Evolutionary conservation across 2,888 invertebrate genomes (phyloP), one percentile per base, ranked within the genome.

Genomic region (Drosophila fungiperda): DNA sequence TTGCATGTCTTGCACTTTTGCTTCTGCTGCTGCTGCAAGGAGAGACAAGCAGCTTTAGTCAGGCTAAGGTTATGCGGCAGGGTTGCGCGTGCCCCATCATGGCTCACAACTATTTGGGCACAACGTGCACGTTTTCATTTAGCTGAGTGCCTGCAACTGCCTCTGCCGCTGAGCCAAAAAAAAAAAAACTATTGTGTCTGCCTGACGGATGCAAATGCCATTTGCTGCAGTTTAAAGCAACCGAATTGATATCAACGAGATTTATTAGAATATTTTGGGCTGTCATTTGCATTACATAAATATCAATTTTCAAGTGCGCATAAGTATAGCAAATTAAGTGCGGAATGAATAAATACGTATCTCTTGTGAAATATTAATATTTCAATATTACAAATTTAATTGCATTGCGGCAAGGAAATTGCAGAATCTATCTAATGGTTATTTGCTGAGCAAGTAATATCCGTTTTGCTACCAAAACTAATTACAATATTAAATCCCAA

Each of bases 61-160:
- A 69, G 73, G 78, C 82, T 68, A 65, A 54, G 70, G 68, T 73
- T 80, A 68, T 80, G 70, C 60, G 66, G 63, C 57, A 32, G 40
- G 42, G 35, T 60, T 55, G 49, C 60, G n/a, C 58, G n/a, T 72
- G 62, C 48, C 66, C 45, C 78, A 75, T 82, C 76, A 79, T 70
- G 15, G 5, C 5, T 79, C 66, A 73, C 74, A 84, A 89, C 79
- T 89, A 81, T 87, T 87, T 87, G 79, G 74, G 75, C 74, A 76
- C 84, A 87, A 79, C 76, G 79, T 76, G 82, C 89, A 87, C 87
- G 87, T 87, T 87, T 87, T 87, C 87, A 87, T 87, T 87, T 87
- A 87, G 89, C 89, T 87, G 87, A 87, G 87, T 87, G 87, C 87
- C 84, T 71, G 83, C 81, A 74, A 78, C 83, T 81, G 75, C 72